phyloP scores from a whole-genome alignment of 2,113 vertebrate species.

The Ptyas mucosa region DNA sequence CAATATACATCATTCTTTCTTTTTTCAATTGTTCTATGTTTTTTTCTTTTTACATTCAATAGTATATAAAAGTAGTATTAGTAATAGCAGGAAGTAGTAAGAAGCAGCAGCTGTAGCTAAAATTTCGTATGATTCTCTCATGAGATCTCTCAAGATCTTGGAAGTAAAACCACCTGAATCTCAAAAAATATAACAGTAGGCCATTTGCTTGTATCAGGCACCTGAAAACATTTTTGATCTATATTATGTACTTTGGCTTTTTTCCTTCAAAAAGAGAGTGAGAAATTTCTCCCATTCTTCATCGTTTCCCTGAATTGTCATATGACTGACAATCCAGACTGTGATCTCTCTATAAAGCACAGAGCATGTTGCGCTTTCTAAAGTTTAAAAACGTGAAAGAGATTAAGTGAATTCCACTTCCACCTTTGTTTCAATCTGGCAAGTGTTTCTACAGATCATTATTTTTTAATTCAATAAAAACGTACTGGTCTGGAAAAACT shows the following conservation, averaged over 20 bases:
- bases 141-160: not conserved
- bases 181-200: not conserved
- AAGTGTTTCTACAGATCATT: not conserved
- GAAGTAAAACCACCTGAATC: not conserved
- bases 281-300: not conserved
- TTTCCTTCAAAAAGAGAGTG: not conserved
- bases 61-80: not conserved
- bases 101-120: not conserved
- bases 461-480: not conserved
- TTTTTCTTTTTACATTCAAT: not conserved
- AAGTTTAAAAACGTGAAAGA: not conserved
- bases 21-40: not conserved
- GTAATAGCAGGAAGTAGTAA: not conserved
- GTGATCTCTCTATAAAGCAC: not conserved
- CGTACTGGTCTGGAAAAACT: not conserved
- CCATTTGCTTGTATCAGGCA: not conserved
- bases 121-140: not conserved
- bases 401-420: not conserved
- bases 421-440: not conserved
- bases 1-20: not conserved
- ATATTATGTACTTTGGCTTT: not conserved
- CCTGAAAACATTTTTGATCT: not conserved
- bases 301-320: not conserved
- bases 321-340: not conserved
- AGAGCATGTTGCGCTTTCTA: not conserved